phyloP scores from a whole-genome alignment of 2,113 vertebrate species.

The Misgurnus mizolepis region DNA sequence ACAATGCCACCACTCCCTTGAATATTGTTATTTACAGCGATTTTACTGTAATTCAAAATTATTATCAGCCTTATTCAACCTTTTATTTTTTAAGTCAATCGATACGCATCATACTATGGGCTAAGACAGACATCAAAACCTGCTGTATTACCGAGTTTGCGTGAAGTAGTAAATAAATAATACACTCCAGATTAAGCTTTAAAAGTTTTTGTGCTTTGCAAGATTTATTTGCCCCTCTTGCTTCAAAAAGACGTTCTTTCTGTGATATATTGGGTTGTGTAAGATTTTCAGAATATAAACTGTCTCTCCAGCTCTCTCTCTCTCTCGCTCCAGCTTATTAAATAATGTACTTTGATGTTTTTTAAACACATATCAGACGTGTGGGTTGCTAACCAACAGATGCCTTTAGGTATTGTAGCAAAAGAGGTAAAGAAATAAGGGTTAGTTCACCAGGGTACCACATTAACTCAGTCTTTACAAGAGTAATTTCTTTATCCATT shows the following conservation, averaged over 20 bases:
- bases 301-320: conserved; percentile 21
- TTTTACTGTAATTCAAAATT: not conserved
- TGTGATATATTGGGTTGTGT: conserved; percentile 34
- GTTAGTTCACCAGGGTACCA: conserved; percentile 33
- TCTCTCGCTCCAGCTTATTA: conserved; percentile 34
- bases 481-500: not conserved
- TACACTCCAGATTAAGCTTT: conserved; percentile 39
- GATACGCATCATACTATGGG: not conserved
- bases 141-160: conserved; percentile 22
- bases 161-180: conserved; percentile 35
- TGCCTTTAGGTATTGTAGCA: conserved; percentile 33
- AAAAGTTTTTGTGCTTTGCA: conserved; percentile 50
- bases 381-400: conserved; percentile 54
- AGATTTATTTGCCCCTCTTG: conserved; percentile 43
- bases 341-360: conserved; percentile 60
- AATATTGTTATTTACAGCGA: not conserved
- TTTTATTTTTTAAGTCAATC: not conserved
- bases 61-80: conserved; percentile 1
- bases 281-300: conserved; percentile 34
- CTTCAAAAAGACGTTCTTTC: conserved; percentile 21
- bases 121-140: not conserved
- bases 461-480: conserved; percentile 20
- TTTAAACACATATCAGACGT: conserved; percentile 55
- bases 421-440: conserved; percentile 21
- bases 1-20: not conserved